Evolutionary conservation across 2,113 vertebrate species (phyloP).

Genomic region (Xyrauchen texanus): DNA sequence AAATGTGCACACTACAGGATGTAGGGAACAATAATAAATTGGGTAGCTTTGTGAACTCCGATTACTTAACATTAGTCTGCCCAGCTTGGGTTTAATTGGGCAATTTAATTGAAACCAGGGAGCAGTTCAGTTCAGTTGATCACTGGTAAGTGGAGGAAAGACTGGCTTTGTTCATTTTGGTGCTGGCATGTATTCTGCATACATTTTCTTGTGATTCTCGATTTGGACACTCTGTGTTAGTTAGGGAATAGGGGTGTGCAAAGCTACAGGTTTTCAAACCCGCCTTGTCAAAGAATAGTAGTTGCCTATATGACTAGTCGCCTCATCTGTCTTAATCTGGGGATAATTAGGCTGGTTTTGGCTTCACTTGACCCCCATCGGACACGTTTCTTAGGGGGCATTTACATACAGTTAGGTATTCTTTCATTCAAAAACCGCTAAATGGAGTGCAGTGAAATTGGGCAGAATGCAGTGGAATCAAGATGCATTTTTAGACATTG

Average conservation of each 20-base stretch:
- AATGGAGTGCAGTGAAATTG: too few species aligned
- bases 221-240: not conserved
- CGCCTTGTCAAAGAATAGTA: too few species aligned
- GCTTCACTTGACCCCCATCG: too few species aligned
- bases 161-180: conserved; percentile 22
- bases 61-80: conserved; percentile 40
- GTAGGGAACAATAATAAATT: conserved; percentile 42
- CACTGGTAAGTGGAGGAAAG: not conserved
- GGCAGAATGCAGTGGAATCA: too few species aligned
- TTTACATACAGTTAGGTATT: too few species aligned
- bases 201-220: not conserved
- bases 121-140: conserved; percentile 31
- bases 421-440: too few species aligned
- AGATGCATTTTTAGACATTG: too few species aligned
- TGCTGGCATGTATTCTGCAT: conserved; percentile 15
- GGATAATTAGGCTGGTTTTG: too few species aligned
- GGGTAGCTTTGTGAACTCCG: conserved; percentile 47
- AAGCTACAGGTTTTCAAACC: too few species aligned
- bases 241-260: not conserved
- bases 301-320: too few species aligned
- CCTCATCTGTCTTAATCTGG: too few species aligned
- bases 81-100: conserved; percentile 47
- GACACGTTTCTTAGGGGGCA: too few species aligned
- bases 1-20: conserved; percentile 11
- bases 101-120: conserved; percentile 47